Conservation (phyloP, 2,113 vertebrate genomes). For the Coptodon rendalli region DNA sequence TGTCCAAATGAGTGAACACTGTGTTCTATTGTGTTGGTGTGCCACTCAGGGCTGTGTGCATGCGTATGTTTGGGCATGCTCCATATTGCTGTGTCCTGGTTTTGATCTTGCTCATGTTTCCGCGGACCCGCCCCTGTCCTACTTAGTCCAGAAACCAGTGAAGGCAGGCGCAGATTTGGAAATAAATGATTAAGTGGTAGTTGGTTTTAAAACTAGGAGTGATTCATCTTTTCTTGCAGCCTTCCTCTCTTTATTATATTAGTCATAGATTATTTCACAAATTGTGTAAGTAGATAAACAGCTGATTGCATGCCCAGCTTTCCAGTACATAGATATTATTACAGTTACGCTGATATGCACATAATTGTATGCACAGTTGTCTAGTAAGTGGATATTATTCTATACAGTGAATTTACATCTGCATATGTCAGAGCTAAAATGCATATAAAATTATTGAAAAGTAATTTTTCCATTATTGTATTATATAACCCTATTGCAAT, state of each 20-base stretch:
- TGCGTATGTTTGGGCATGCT: slow-evolving; percentile 17
- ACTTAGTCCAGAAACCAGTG: slow-evolving; percentile 34
- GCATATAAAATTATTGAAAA: background rate
- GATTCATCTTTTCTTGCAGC: background rate
- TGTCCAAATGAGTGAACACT: slow-evolving; percentile 55
- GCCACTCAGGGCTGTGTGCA: background rate
- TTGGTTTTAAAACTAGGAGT: slow-evolving; percentile 30
- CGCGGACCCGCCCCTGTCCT: slow-evolving; percentile 46
- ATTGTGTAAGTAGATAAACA: background rate
- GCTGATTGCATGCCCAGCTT: background rate
- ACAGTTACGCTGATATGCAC: background rate
- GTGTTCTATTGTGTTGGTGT: slow-evolving; percentile 14
- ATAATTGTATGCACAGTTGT: background rate
- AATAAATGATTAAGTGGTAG: slow-evolving; percentile 51
- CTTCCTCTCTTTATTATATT: background rate
- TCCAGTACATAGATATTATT: background rate
- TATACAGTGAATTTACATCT: background rate
- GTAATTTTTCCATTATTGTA: background rate
- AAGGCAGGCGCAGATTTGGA: slow-evolving; percentile 36
- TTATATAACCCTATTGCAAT: background rate
- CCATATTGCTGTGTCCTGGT: slow-evolving; percentile 52
- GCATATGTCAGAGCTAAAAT: background rate
- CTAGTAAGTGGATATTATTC: background rate
- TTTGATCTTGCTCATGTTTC: slow-evolving; percentile 46
- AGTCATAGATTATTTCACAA: background rate